Evolutionary conservation across 2,888 invertebrate species (phyloP).

Genomic region (Beris chalybata): DNA sequence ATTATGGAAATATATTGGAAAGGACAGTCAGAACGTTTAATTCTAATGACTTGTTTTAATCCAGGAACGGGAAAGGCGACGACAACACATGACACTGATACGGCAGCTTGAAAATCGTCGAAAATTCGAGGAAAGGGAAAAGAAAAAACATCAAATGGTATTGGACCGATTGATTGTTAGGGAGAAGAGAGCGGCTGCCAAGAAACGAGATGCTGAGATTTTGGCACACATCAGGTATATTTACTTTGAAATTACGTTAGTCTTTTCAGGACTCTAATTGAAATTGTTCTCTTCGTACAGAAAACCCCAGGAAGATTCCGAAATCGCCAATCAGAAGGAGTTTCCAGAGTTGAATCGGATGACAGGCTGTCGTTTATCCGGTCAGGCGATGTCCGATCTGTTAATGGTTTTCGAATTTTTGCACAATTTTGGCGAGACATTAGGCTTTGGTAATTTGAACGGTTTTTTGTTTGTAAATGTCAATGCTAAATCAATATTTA

Average conservation of each 20-base stretch:
- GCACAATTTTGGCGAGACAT: conserved; percentile 92
- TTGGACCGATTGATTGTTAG: conserved; percentile 83
- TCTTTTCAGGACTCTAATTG: background rate
- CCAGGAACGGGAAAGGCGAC: conserved; percentile 83
- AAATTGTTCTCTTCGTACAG: conserved; percentile 52
- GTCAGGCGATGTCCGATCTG: conserved; percentile 87
- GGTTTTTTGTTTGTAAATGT: background rate
- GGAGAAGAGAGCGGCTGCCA: conserved; percentile 78
- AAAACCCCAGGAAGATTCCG: conserved; percentile 90
- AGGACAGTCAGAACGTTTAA: no score
- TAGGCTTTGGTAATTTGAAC: conserved; percentile 79
- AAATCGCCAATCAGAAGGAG: conserved; percentile 73
- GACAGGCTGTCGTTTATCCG: conserved; percentile 77
- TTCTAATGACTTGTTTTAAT: no score
- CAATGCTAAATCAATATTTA: conserved; percentile 1
- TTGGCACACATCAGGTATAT: conserved; percentile 64
- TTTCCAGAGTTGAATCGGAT: conserved; percentile 76
- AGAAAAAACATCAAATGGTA: conserved; percentile 66
- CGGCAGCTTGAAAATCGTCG: conserved; percentile 84
- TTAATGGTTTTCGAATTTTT: conserved; percentile 97
- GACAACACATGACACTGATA: conserved; percentile 88
- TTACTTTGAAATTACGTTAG: background rate
- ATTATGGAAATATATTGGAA: no score
- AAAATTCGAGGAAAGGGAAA: conserved; percentile 83
- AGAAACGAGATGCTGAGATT: conserved; percentile 70